A percentile compares a stretch with the other conserved stretches of the same genome.
These are phyloP conservation scores for Pachliopta kotzebuea DNA, from an alignment of 2,888 invertebrate genomes.

Conservation along the genomic window DNA sequence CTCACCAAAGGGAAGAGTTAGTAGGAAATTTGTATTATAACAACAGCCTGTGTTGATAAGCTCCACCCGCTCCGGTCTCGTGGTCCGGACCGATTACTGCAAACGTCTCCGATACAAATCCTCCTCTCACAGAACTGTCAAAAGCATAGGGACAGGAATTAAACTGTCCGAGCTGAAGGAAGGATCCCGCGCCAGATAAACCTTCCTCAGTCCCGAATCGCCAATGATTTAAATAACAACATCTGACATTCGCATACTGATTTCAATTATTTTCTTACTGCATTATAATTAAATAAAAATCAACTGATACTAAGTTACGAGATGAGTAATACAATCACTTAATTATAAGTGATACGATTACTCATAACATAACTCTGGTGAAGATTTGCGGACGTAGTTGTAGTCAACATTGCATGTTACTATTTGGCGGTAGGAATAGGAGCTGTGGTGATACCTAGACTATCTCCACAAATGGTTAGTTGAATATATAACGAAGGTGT, in stretches of 20 bases:
- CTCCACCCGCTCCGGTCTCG: conserved; percentile 8
- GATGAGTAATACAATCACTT: too few species aligned
- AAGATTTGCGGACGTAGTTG: too few species aligned
- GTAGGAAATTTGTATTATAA: neutral
- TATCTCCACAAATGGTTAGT: too few species aligned
- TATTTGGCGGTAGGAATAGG: too few species aligned
- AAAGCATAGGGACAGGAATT: conserved; percentile 47
- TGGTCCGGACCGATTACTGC: conserved; percentile 36
- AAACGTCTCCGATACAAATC: conserved; percentile 50
- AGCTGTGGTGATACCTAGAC: too few species aligned
- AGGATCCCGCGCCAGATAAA: conserved; percentile 37
- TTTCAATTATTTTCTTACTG: neutral
- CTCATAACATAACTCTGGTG: too few species aligned
- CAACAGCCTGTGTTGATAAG: neutral
- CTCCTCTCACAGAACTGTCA: conserved; percentile 46
- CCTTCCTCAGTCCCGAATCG: conserved; percentile 31
- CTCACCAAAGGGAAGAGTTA: too few species aligned
- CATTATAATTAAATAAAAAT: neutral
- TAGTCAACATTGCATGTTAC: too few species aligned
- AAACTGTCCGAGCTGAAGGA: conserved; percentile 37
- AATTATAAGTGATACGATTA: too few species aligned
- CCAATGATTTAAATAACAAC: conserved; percentile 31
- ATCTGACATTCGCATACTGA: neutral
- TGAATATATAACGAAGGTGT: too few species aligned
- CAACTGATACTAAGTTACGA: too few species aligned